Evolutionary conservation across 2,113 vertebrate genomes (phyloP).

Genomic region (Pholis gunnellus): DNA sequence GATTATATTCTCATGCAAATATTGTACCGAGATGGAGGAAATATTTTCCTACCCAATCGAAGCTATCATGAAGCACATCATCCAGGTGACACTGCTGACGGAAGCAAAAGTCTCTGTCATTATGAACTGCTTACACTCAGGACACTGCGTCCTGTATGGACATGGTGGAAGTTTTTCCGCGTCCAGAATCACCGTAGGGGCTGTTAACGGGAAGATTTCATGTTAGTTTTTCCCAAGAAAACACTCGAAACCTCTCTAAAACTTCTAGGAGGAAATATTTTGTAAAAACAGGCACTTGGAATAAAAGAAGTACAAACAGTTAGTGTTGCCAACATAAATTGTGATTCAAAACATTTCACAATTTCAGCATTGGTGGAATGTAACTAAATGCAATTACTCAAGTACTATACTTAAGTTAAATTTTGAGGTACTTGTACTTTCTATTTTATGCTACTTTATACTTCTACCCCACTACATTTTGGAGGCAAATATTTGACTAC

Average conservation of each 20-base stretch:
- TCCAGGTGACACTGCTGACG: slow-evolving; percentile 65
- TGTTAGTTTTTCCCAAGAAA: neutral
- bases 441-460: neutral
- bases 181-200: slow-evolving; percentile 76
- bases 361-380: neutral
- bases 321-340: neutral
- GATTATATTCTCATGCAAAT: slow-evolving; percentile 39
- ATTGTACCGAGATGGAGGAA: neutral
- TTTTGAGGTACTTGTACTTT: neutral
- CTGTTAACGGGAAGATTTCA: slow-evolving; percentile 47
- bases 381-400: neutral
- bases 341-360: neutral
- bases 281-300: neutral
- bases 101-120: slow-evolving; percentile 64
- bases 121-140: slow-evolving; percentile 74
- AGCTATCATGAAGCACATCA: slow-evolving; percentile 62
- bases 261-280: neutral
- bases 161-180: slow-evolving; percentile 44
- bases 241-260: neutral
- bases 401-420: neutral
- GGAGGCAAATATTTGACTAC: too few species aligned
- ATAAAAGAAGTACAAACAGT: neutral
- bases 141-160: slow-evolving; percentile 75
- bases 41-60: slow-evolving; percentile 67
- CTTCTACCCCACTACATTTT: too few species aligned